phyloP scores from a whole-genome alignment of 2,888 invertebrate genomes.

The Parnassius smintheus region DNA sequence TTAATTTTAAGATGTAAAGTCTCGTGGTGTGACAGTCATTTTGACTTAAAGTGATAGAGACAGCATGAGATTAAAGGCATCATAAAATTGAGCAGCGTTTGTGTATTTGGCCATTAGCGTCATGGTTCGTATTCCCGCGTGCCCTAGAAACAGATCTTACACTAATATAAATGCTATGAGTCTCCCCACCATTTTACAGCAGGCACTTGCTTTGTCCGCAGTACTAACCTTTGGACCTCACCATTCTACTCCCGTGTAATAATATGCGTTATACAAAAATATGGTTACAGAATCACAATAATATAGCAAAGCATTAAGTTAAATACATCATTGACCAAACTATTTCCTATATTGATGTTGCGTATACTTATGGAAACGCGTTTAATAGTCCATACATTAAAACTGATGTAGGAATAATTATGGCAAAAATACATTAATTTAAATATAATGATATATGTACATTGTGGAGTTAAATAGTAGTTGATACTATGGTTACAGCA shows the following conservation, averaged over 20 bases:
- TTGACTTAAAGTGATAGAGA: no score
- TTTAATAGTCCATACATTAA: not conserved
- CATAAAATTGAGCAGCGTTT: no score
- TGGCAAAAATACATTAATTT: not conserved
- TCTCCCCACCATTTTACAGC: slow-evolving; percentile 15
- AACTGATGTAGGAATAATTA: not conserved
- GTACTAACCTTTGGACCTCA: not conserved
- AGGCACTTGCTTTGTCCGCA: not conserved
- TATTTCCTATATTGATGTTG: not conserved
- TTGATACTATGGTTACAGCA: no score
- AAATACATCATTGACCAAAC: not conserved
- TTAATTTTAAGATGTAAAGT: no score
- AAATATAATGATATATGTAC: no score
- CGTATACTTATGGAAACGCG: not conserved
- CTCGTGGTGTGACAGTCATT: no score
- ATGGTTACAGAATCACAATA: slow-evolving; percentile 8
- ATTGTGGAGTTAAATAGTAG: no score
- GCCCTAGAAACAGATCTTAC: not conserved
- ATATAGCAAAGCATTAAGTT: slow-evolving; percentile 7
- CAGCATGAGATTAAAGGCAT: no score
- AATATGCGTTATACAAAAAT: not conserved
- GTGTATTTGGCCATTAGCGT: no score
- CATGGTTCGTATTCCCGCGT: no score
- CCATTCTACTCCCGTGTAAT: not conserved
- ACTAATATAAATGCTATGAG: slow-evolving; percentile 35